Evolutionary conservation across 2,113 vertebrate species (phyloP).

Genomic region (Mohoua ochrocephala): DNA sequence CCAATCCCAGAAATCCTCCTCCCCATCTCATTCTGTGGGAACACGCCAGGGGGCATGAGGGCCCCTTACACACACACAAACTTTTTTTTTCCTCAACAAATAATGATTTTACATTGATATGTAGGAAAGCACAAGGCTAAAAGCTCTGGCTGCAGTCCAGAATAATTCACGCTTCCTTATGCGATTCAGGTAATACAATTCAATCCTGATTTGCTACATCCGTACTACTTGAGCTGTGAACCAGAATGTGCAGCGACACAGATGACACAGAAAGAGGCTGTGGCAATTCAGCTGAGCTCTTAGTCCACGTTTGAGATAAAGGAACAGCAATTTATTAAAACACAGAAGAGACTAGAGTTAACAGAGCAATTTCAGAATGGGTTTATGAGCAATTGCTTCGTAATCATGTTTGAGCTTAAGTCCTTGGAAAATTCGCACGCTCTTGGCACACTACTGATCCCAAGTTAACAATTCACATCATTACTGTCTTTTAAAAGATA

Average conservation of each 20-base stretch:
- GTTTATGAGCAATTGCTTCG: neutral
- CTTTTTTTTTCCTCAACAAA: neutral
- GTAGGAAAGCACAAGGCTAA: neutral
- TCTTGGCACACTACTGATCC: neutral
- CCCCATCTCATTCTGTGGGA: neutral
- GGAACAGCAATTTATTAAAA: conserved; percentile 22
- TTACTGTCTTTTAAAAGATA: neutral
- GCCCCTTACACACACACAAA: rapidly evolving
- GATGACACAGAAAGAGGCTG: neutral
- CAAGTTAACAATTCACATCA: conserved; percentile 7
- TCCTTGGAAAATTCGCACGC: neutral
- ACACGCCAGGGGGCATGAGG: neutral
- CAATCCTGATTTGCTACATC: neutral
- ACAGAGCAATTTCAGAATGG: conserved; percentile 5
- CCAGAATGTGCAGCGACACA: neutral
- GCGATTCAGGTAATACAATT: neutral
- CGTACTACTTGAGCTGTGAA: neutral
- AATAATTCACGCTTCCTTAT: neutral
- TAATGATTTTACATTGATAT: neutral
- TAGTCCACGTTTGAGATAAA: neutral
- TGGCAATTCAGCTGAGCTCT: neutral
- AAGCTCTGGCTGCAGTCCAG: neutral
- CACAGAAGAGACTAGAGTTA: neutral
- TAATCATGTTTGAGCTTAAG: conserved; percentile 22
- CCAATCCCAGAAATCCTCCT: neutral